Conservation (phyloP, 2,888 invertebrate species). For the Caenorhabditis sp. region DNA sequence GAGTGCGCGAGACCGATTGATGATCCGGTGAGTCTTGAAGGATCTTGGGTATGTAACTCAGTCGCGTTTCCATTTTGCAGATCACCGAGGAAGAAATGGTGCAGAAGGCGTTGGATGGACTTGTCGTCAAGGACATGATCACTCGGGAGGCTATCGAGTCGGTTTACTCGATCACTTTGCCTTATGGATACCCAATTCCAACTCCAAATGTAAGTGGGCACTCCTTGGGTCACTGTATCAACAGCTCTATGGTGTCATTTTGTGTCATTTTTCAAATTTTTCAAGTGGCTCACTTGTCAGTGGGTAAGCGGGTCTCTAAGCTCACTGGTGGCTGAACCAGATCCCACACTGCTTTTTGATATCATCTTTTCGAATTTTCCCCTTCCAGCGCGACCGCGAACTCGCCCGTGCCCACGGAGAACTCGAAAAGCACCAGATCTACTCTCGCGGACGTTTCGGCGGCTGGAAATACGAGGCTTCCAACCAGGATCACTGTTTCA, state of each 20-base stretch:
- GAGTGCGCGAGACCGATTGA: slow-evolving; percentile 80
- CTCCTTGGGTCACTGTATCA: too few species aligned
- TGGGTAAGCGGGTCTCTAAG: too few species aligned
- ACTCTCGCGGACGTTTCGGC: slow-evolving; percentile 82
- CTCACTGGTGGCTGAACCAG: too few species aligned
- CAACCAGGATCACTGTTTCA: slow-evolving; percentile 83
- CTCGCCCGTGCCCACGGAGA: slow-evolving; percentile 79
- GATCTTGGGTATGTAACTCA: not conserved
- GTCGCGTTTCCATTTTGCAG: slow-evolving; percentile 46
- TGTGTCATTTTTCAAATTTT: too few species aligned
- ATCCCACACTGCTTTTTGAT: not conserved
- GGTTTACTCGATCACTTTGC: slow-evolving; percentile 78
- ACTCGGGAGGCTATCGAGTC: slow-evolving; percentile 78
- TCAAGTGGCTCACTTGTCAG: too few species aligned
- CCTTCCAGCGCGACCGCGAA: slow-evolving; percentile 80
- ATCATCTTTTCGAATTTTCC: too few species aligned
- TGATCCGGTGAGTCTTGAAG: slow-evolving; percentile 74
- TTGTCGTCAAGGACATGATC: slow-evolving; percentile 80
- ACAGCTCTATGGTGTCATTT: too few species aligned
- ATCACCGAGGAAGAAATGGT: slow-evolving; percentile 78
- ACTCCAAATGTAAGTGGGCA: slow-evolving; percentile 75
- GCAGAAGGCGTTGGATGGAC: slow-evolving; percentile 78
- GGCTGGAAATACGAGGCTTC: slow-evolving; percentile 81
- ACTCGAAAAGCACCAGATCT: slow-evolving; percentile 78
- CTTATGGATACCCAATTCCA: slow-evolving; percentile 82